phyloP scores from a whole-genome alignment of 2,888 invertebrate genomes.

The Macaria notata region DNA sequence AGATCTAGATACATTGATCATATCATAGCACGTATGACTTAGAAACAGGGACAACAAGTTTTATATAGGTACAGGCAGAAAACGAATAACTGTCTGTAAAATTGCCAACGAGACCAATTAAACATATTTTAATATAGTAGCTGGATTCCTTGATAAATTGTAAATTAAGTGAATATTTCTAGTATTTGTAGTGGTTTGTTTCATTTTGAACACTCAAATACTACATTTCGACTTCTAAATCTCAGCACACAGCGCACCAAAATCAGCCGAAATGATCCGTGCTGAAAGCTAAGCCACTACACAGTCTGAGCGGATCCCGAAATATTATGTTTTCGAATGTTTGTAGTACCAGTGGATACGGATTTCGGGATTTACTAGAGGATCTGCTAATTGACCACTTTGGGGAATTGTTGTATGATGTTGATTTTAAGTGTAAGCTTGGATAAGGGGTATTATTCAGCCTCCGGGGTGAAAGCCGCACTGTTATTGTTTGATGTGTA shows the following conservation, averaged over 20 bases:
- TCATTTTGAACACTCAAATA: no score
- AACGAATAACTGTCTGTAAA: no score
- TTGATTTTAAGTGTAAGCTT: slow-evolving; percentile 22
- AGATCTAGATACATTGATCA: slow-evolving; percentile 15
- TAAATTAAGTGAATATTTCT: no score
- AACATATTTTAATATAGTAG: no score
- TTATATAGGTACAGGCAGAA: not conserved
- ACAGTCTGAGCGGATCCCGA: slow-evolving; percentile 25
- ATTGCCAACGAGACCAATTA: no score
- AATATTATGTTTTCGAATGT: slow-evolving; percentile 27
- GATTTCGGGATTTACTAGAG: slow-evolving; percentile 23
- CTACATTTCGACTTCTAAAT: not conserved
- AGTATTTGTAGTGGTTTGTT: no score
- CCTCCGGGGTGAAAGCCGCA: slow-evolving; percentile 8
- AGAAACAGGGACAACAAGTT: no score
- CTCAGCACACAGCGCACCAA: not conserved
- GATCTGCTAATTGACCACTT: slow-evolving; percentile 25
- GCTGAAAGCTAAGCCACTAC: slow-evolving; percentile 25
- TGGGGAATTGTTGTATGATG: slow-evolving; percentile 16
- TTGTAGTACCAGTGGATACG: slow-evolving; percentile 17
- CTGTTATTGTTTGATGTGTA: slow-evolving; percentile 17
- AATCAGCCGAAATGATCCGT: slow-evolving; percentile 21
- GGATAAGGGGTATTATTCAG: slow-evolving; percentile 4
- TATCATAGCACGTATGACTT: no score
- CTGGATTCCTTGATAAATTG: no score